Conservation (phyloP, 2,888 invertebrate genomes). For the Apamea epomidion region DNA sequence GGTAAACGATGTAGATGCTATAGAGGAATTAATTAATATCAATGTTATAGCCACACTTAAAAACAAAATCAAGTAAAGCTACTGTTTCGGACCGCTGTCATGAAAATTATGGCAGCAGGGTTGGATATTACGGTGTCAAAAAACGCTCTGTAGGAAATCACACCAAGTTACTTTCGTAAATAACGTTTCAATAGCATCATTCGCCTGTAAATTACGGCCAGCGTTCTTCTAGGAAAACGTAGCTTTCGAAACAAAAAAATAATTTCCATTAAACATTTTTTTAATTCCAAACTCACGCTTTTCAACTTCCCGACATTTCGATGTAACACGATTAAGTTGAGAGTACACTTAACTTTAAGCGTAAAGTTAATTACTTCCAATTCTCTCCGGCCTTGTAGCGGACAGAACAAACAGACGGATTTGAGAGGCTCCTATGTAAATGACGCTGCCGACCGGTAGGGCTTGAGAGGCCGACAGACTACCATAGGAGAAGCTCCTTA, state of each 20-base stretch:
- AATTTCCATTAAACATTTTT: slow-evolving; percentile 17
- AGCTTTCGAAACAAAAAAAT: not conserved
- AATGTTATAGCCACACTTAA: not conserved
- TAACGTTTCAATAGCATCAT: not conserved
- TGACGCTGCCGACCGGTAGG: slow-evolving; percentile 61
- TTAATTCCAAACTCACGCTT: slow-evolving; percentile 11
- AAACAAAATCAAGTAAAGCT: slow-evolving; percentile 5
- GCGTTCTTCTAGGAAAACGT: not conserved
- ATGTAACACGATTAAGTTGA: slow-evolving; percentile 66
- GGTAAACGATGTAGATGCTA: not conserved
- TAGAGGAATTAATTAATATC: slow-evolving; percentile 23
- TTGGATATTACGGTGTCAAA: not conserved
- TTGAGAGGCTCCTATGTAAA: slow-evolving; percentile 73
- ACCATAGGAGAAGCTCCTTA: slow-evolving; percentile 56
- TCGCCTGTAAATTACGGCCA: not conserved
- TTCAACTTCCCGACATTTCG: slow-evolving; percentile 21
- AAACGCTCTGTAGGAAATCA: not conserved
- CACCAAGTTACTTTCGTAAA: not conserved
- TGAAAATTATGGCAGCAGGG: not conserved
- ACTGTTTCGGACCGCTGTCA: not conserved
- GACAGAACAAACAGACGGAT: slow-evolving; percentile 70
- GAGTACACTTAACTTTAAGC: slow-evolving; percentile 74
- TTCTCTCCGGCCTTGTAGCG: slow-evolving; percentile 67
- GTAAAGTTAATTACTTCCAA: slow-evolving; percentile 79
- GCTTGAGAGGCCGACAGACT: slow-evolving; percentile 37